Conservation (phyloP, 2,797 vertebrate genomes). For the Nasua narica region DNA sequence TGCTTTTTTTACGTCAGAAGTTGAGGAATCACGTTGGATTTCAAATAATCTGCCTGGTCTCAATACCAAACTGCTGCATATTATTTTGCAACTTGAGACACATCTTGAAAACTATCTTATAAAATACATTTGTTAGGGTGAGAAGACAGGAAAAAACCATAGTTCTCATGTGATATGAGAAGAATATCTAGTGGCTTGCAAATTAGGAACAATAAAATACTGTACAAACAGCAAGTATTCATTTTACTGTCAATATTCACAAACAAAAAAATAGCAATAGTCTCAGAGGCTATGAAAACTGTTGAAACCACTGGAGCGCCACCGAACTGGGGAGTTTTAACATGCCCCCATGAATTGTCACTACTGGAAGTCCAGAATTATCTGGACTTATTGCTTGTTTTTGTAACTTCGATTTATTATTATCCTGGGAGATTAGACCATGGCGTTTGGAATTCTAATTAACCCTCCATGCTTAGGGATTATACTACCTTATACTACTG, state of each 20-base stretch:
- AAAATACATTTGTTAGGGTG: neutral
- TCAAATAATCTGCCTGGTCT: constrained; percentile 2
- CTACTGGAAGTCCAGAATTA: neutral
- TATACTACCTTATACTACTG: neutral
- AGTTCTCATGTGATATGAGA: constrained; percentile 19
- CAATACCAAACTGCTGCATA: constrained; percentile 22
- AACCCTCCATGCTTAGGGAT: constrained; percentile 17
- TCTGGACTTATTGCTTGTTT: neutral
- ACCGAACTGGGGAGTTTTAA: neutral
- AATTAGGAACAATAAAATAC: neutral
- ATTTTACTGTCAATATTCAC: constrained; percentile 27
- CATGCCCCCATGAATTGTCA: neutral
- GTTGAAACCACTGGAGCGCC: neutral
- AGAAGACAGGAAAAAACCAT: constrained; percentile 33
- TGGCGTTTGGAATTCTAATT: constrained; percentile 46
- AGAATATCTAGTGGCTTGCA: neutral
- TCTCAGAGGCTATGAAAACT: neutral
- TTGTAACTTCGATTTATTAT: neutral
- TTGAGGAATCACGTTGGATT: constrained; percentile 13
- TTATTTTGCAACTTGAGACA: constrained; percentile 40
- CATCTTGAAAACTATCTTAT: constrained; percentile 1
- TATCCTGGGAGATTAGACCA: neutral
- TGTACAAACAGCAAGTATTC: neutral
- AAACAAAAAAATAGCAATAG: neutral
- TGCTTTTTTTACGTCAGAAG: constrained; percentile 1